Evolutionary conservation across 64 coral and sea anemone species (phyloP).

Genomic region (Platygyra sinensis): DNA sequence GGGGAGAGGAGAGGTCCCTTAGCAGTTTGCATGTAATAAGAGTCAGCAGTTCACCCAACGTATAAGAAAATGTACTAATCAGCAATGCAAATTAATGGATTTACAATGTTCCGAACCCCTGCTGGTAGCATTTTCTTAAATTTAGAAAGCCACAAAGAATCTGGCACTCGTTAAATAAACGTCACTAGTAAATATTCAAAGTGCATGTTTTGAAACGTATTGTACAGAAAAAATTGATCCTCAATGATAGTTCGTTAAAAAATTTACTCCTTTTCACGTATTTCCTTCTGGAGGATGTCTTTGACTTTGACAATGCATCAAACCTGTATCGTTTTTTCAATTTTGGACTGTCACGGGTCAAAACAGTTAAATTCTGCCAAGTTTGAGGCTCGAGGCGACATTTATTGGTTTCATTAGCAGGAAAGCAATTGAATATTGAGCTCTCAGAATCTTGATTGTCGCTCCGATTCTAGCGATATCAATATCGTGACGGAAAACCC

Average conservation of each 20-base stretch:
- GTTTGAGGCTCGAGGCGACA: background rate
- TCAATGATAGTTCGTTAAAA: background rate
- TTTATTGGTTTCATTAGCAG: constrained; percentile 8
- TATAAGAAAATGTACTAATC: background rate
- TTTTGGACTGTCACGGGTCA: background rate
- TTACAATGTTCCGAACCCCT: background rate
- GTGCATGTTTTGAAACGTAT: background rate
- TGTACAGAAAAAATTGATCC: background rate
- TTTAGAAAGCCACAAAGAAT: background rate
- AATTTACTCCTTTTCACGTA: background rate
- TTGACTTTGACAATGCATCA: background rate
- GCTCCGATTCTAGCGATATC: background rate
- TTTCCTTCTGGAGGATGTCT: background rate
- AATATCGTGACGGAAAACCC: constrained; percentile 46
- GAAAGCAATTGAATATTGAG: background rate
- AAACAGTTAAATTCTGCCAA: background rate
- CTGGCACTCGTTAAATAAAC: background rate
- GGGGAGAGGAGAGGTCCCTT: background rate
- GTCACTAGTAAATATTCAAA: background rate
- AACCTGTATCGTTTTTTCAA: background rate
- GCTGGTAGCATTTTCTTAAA: background rate
- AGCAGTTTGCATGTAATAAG: background rate
- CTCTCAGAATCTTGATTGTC: background rate
- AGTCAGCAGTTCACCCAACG: background rate
- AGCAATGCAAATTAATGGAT: background rate